Evolutionary conservation across 2,113 vertebrate species (phyloP).

Genomic region (Morone saxatilis): DNA sequence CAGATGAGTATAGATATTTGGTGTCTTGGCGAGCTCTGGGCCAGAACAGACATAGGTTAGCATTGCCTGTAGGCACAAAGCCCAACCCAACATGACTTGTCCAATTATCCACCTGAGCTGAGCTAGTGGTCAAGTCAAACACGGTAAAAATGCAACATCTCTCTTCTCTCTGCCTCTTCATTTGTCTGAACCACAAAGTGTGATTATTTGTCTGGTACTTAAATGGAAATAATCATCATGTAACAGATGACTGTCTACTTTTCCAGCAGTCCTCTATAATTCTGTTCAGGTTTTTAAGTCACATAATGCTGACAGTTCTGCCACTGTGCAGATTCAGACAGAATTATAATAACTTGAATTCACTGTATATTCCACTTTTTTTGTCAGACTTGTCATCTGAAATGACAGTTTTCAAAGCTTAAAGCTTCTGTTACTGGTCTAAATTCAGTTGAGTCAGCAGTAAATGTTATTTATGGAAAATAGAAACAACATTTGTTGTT

Average conservation of each 20-base stretch:
- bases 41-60: constrained; percentile 17
- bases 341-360: neutral
- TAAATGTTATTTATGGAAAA: constrained; percentile 9
- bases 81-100: constrained; percentile 40
- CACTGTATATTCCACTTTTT: neutral
- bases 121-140: neutral
- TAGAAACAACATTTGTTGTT: neutral
- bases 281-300: neutral
- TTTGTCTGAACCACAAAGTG: constrained; percentile 3
- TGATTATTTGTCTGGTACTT: neutral
- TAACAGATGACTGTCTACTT: neutral
- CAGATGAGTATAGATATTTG: constrained; percentile 22
- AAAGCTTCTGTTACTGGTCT: neutral
- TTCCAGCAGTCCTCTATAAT: neutral
- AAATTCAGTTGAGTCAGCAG: constrained; percentile 15
- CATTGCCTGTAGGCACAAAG: constrained; percentile 44
- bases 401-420: constrained; percentile 17
- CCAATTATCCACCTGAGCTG: constrained; percentile 61
- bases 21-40: constrained; percentile 25
- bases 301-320: constrained; percentile 6
- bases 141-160: neutral
- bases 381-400: constrained; percentile 11
- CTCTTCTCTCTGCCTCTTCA: neutral
- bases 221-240: neutral
- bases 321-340: constrained; percentile 18